Conservation (phyloP, 64 coral and sea anemone species). For the Porites lutea region DNA sequence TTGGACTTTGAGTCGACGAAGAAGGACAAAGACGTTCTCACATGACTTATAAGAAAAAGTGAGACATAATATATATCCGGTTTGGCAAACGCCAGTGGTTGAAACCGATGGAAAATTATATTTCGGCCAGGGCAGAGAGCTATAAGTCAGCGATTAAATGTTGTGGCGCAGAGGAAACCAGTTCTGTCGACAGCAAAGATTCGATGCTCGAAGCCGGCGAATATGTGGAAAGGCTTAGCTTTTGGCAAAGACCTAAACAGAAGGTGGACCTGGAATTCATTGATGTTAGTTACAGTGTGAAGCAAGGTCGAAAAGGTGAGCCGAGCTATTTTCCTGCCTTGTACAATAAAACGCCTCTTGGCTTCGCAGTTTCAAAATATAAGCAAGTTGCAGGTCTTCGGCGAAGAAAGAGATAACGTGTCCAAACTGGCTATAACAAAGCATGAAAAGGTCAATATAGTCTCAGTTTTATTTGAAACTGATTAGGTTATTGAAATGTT, state of each 20-base stretch:
- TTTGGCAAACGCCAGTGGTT: conserved; percentile 3
- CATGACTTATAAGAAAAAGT: neutral
- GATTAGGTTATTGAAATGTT: neutral
- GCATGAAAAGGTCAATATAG: neutral
- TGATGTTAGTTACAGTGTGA: conserved; percentile 90
- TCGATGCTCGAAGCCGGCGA: conserved; percentile 83
- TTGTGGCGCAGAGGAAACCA: conserved; percentile 74
- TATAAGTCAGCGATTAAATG: conserved; percentile 89
- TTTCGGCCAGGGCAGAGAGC: conserved; percentile 81
- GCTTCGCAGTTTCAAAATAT: neutral
- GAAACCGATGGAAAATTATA: conserved; percentile 85
- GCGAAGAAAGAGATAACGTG: conserved; percentile 23
- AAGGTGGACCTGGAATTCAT: conserved; percentile 87
- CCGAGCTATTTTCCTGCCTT: neutral
- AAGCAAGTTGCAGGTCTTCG: neutral
- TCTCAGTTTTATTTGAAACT: neutral
- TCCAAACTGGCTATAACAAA: neutral
- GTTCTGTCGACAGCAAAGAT: conserved; percentile 71
- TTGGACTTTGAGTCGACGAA: conserved; percentile 28
- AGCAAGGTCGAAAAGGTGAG: conserved; percentile 89
- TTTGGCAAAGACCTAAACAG: conserved; percentile 90
- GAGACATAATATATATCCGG: conserved; percentile 1
- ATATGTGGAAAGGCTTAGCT: conserved; percentile 86
- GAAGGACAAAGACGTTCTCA: conserved; percentile 21
- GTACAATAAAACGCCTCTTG: neutral